These are phyloP conservation scores for Dolichopus griseipennis DNA, from an alignment of 2,888 invertebrate species.

Conservation along the genomic window DNA sequence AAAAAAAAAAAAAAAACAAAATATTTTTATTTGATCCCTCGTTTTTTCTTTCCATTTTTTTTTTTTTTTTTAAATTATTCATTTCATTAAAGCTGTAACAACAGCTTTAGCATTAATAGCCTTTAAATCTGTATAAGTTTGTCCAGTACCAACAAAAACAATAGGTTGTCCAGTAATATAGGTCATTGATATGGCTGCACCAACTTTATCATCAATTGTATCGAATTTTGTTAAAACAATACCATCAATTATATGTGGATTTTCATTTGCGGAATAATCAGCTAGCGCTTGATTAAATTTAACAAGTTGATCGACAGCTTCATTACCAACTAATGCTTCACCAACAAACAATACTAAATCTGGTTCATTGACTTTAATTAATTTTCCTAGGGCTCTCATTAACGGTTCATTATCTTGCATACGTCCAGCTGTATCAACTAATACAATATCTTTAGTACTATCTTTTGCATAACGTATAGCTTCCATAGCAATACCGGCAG, in stretches of 20 bases:
- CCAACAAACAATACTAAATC: slow-evolving; percentile 99
- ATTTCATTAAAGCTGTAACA: slow-evolving; percentile 92
- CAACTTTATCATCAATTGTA: slow-evolving; percentile 98
- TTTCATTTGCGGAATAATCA: slow-evolving; percentile 69
- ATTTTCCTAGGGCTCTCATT: slow-evolving; percentile 94
- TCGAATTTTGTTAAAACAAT: slow-evolving; percentile 99
- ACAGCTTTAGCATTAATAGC: slow-evolving; percentile 94
- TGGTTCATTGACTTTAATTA: slow-evolving; percentile 95
- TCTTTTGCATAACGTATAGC: slow-evolving; percentile 86
- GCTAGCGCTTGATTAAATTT: slow-evolving; percentile 98
- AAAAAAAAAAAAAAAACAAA: no score
- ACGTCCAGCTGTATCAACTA: slow-evolving; percentile 98
- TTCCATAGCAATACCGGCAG: slow-evolving; percentile 96
- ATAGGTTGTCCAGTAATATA: slow-evolving; percentile 99
- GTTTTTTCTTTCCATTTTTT: no score
- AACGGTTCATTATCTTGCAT: slow-evolving; percentile 99
- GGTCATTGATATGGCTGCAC: slow-evolving; percentile 99
- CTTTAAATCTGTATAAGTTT: slow-evolving; percentile 96
- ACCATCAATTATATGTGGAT: slow-evolving; percentile 93
- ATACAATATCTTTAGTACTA: slow-evolving; percentile 74
- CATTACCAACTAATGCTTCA: slow-evolving; percentile 98
- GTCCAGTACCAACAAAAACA: slow-evolving; percentile 88
- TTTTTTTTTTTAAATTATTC: slow-evolving; percentile 23
- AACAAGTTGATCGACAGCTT: slow-evolving; percentile 96
- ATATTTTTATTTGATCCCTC: no score